Percentiles rank a stretch among this genome's conserved stretches.
Evolutionary conservation across 2,797 vertebrate genomes (phyloP).

Genomic region (Rhinogobio ventralis): DNA sequence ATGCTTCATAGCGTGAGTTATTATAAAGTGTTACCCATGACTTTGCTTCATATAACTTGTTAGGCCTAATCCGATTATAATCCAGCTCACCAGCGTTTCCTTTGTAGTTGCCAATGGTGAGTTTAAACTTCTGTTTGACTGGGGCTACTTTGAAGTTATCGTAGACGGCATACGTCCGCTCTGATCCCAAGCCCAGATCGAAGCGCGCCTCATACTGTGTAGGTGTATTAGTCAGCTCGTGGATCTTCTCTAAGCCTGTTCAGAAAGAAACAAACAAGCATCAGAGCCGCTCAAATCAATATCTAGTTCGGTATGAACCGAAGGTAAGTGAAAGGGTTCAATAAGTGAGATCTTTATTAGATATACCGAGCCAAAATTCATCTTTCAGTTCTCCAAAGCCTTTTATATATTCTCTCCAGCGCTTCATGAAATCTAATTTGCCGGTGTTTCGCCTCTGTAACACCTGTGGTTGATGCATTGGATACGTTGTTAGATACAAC

Average conservation of each 20-base stretch:
- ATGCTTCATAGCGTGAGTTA: too few species aligned
- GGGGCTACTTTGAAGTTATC: constrained; percentile 85
- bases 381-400: constrained; percentile 88
- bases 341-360: constrained; percentile 16
- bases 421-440: constrained; percentile 88
- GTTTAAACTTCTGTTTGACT: constrained; percentile 83
- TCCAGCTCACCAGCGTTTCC: constrained; percentile 83
- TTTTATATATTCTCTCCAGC: constrained; percentile 87
- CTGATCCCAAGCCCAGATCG: constrained; percentile 78
- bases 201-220: constrained; percentile 81
- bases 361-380: constrained; percentile 89
- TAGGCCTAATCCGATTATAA: neutral
- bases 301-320: neutral
- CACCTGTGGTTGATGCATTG: constrained; percentile 73
- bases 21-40: too few species aligned
- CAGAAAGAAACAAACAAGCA: neutral
- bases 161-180: constrained; percentile 83
- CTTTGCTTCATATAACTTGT: neutral
- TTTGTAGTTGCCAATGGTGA: constrained; percentile 84
- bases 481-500: neutral
- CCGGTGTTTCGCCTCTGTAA: constrained; percentile 86
- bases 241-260: constrained; percentile 88
- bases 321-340: neutral
- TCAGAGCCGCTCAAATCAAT: neutral
- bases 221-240: constrained; percentile 83